Base-by-base conservation (phyloP, 2,888 invertebrate genomes). In the Euspilapteryx auroguttella region DNA sequence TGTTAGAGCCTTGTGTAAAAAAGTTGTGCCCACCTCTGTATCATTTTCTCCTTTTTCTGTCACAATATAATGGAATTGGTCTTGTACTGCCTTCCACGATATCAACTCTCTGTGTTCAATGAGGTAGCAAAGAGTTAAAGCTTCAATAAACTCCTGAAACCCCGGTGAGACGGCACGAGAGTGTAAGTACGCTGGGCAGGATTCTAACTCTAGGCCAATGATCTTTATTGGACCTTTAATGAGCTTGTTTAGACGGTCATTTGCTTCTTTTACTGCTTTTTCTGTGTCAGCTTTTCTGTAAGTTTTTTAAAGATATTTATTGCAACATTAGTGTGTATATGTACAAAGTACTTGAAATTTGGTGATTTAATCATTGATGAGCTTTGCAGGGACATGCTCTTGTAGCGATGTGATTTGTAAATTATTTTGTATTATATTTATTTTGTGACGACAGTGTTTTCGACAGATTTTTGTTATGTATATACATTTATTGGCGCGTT, bases 91-190 rank as follows among this genome's bases (percentile, higher is more conserved):
- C 1, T 62, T 42, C 71, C 84, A 86, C 30, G 79, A 63, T 3
- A 85, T 78, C 4, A 93, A 69, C 7, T 49, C 55, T 28, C 78
- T 79, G 9, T 65, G 63, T 34, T 79, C 77, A 37, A 91, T 62
- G 41, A 86, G 85, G 31, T 87, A 83, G 46, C 83, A 85, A 38
- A 92, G 87, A 4, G 89, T 85, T 26, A 85, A 69, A 0, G 94
- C 94, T 63, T 95, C 94, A 29, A 93, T 80, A 42, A 86, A 94
- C 59, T 95, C 94, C 51, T 94, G 89, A 31, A 75, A 59, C 3
- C 73, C 76, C 13, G 61, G 61, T 3, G 71, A 66, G 2, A 73
- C 55, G 0, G 73, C 71, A 13, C 58, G 43, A 2, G 51, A 47
- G 31, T 66, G 66, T 14, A 66, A 40, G 32, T 62, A 86, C 0